Conservation (phyloP, 1,140 invertebrate species). For the Drosophila nigromelanica region DNA sequence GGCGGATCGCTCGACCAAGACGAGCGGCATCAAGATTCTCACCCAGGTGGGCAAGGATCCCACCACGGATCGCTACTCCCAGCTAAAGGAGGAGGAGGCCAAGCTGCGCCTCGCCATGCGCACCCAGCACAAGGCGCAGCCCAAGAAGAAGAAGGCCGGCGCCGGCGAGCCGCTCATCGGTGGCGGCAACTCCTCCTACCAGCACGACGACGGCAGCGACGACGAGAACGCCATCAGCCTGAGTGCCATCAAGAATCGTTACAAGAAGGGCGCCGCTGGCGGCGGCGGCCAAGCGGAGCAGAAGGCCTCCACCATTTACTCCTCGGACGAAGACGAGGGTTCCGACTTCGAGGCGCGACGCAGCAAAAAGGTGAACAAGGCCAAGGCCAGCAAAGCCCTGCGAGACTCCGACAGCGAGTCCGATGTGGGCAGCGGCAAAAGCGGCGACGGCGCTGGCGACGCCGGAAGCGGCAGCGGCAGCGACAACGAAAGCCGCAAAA, state of each 20-base stretch:
- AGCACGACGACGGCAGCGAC: slow-evolving; percentile 92
- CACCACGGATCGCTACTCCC: slow-evolving; percentile 94
- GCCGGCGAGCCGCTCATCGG: slow-evolving; percentile 85
- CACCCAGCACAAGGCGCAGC: slow-evolving; percentile 86
- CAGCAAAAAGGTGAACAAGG: slow-evolving; percentile 90
- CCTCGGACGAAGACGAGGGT: slow-evolving; percentile 95
- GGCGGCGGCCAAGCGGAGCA: slow-evolving; percentile 58
- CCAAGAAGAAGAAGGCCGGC: slow-evolving; percentile 87
- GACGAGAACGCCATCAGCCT: slow-evolving; percentile 96
- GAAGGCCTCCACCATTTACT: slow-evolving; percentile 92
- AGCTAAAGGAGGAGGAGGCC: slow-evolving; percentile 98
- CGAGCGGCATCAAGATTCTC: slow-evolving; percentile 97
- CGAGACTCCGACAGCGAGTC: slow-evolving; percentile 90
- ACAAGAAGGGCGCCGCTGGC: slow-evolving; percentile 87
- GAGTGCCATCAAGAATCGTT: slow-evolving; percentile 97
- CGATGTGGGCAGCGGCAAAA: slow-evolving; percentile 75
- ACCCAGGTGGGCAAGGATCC: slow-evolving; percentile 97
- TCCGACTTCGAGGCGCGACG: slow-evolving; percentile 93
- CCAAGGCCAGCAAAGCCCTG: slow-evolving; percentile 90
- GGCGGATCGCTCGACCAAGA: slow-evolving; percentile 98
- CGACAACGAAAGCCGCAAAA: slow-evolving; percentile 61
- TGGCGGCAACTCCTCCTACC: slow-evolving; percentile 77
- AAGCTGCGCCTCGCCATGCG: slow-evolving; percentile 93
- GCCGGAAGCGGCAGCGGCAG: slow-evolving; percentile 47
- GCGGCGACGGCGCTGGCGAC: slow-evolving; percentile 41